Evolutionary conservation across 2,113 vertebrate genomes (phyloP).

Genomic region (Carlito syrichta): DNA sequence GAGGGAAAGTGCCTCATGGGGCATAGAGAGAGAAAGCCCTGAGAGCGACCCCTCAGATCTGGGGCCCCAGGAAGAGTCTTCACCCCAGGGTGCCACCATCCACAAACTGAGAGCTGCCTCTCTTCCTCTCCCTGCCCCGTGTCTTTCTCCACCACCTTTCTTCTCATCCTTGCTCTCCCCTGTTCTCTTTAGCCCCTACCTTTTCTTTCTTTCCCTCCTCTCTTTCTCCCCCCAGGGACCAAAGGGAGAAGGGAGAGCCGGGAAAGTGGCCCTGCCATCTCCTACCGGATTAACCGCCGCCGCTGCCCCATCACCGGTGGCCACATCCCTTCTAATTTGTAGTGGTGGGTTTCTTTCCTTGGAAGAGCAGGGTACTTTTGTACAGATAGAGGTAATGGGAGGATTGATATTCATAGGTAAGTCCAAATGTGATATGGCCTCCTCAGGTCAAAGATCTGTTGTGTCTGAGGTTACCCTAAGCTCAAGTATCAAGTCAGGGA

Average conservation of each 20-base stretch:
- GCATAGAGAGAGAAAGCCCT: neutral
- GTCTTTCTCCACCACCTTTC: neutral
- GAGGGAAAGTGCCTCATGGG: neutral
- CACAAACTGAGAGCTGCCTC: constrained; percentile 22
- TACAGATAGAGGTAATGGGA: constrained; percentile 22
- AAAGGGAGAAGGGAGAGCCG: constrained; percentile 63
- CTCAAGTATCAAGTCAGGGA: neutral
- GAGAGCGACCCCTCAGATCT: neutral
- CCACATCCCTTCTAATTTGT: constrained; percentile 44
- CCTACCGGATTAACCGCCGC: constrained; percentile 36
- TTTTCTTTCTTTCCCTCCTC: neutral
- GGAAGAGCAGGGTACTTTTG: constrained; percentile 48
- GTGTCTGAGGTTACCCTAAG: neutral
- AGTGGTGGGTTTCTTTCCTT: constrained; percentile 59
- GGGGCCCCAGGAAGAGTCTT: neutral
- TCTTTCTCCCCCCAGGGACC: constrained; percentile 54
- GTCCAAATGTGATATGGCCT: neutral
- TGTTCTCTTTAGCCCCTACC: neutral
- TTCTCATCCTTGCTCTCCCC: neutral
- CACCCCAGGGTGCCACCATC: neutral
- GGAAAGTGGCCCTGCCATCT: constrained; percentile 38
- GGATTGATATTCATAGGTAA: constrained; percentile 29
- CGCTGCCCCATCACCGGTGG: neutral
- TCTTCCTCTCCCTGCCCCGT: constrained; percentile 3
- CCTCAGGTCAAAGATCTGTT: neutral